Evolutionary conservation across 2,113 vertebrate species (phyloP).

Genomic region (Tiliqua scincoides): DNA sequence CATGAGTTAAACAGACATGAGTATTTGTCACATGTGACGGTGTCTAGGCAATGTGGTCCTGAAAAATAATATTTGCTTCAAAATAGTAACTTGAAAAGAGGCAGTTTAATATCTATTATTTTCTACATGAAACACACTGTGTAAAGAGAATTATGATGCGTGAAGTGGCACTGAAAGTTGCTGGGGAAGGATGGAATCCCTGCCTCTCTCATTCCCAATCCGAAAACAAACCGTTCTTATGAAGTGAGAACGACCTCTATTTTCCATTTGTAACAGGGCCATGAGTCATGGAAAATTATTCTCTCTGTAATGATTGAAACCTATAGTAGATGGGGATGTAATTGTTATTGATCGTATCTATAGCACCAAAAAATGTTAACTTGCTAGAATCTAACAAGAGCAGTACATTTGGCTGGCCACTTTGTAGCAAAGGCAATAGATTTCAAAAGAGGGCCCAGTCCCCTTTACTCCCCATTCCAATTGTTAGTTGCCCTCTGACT

Average conservation of each 20-base stretch:
- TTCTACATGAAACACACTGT: neutral
- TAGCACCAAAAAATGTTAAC: neutral
- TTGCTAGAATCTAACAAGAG: neutral
- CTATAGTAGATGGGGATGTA: neutral
- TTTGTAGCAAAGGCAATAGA: neutral
- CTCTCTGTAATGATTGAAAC: neutral
- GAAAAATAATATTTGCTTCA: neutral
- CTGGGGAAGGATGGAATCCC: neutral
- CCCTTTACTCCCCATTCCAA: neutral
- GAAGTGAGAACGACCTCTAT: neutral
- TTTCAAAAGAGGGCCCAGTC: neutral
- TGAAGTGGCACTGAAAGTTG: neutral
- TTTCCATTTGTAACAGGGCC: neutral
- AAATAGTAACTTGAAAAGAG: too few species aligned
- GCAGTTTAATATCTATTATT: neutral
- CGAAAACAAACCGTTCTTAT: neutral
- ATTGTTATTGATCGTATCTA: neutral
- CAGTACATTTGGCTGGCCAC: neutral
- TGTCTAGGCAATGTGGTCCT: neutral
- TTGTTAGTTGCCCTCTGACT: neutral
- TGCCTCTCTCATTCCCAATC: neutral
- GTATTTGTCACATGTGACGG: neutral
- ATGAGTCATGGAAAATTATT: neutral
- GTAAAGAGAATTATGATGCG: neutral
- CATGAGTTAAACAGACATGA: neutral